Evolutionary conservation across 2,888 invertebrate species (phyloP).

Genomic region (Sturmia bella): DNA sequence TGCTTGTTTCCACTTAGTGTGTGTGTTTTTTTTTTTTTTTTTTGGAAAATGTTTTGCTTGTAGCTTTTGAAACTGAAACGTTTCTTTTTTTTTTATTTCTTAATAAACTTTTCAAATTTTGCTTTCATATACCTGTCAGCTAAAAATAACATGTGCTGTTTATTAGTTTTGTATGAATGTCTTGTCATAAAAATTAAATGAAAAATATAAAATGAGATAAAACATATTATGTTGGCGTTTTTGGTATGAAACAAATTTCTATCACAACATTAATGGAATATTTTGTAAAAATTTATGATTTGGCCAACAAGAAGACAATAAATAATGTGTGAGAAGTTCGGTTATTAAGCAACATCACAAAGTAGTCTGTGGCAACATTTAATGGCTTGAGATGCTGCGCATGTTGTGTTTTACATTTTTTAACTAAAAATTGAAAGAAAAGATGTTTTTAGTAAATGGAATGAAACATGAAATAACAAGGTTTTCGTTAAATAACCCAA

Average conservation of each 20-base stretch:
- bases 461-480: too few relatives aligned
- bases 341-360: too few relatives aligned
- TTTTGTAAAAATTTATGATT: slow-evolving; percentile 11
- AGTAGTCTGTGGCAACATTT: too few relatives aligned
- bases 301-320: too few relatives aligned
- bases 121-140: slow-evolving; percentile 65
- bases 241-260: background rate
- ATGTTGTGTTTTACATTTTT: too few relatives aligned
- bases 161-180: slow-evolving; percentile 61
- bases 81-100: slow-evolving; percentile 38
- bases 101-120: slow-evolving; percentile 46
- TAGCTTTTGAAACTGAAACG: background rate
- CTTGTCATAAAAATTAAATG: slow-evolving; percentile 46
- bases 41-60: background rate
- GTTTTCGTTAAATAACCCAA: too few relatives aligned
- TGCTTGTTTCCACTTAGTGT: background rate
- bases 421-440: too few relatives aligned
- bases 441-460: too few relatives aligned
- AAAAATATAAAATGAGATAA: background rate
- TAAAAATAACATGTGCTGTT: slow-evolving; percentile 60
- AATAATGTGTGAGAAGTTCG: too few relatives aligned
- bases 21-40: background rate
- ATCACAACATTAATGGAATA: background rate
- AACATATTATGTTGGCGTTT: background rate
- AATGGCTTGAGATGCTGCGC: too few relatives aligned